These are phyloP conservation scores for Tipula lateralis DNA, from an alignment of 2,888 invertebrate genomes.

Conservation along the genomic window DNA sequence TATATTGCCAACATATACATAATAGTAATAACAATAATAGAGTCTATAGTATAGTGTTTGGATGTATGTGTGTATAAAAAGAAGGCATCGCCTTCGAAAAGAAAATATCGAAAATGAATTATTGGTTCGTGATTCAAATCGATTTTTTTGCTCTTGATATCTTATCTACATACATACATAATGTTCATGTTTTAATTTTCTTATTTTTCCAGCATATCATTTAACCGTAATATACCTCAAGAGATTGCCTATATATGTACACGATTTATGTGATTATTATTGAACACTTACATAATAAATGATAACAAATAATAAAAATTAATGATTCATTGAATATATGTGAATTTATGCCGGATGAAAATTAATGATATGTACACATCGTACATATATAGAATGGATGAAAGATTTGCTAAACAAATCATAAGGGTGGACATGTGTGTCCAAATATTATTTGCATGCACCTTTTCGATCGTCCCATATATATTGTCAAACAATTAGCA, in stretches of 20 bases:
- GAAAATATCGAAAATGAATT: not conserved
- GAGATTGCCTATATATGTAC: not conserved
- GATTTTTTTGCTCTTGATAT: not conserved
- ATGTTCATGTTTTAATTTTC: not conserved
- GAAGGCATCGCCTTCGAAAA: not conserved
- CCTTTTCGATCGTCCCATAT: not conserved
- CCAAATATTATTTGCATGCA: not conserved
- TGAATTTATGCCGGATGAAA: not conserved
- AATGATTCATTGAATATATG: not conserved
- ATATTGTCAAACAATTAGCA: not conserved
- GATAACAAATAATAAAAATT: not conserved
- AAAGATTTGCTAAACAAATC: not conserved
- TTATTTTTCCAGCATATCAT: not conserved
- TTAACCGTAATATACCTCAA: not conserved
- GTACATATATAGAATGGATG: not conserved
- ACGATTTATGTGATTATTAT: not conserved
- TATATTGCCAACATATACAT: not conserved
- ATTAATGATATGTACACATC: not conserved
- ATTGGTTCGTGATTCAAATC: not conserved
- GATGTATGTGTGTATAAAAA: not conserved
- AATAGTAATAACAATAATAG: not conserved
- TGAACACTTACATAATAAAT: not conserved
- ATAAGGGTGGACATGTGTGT: not conserved
- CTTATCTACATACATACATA: not conserved
- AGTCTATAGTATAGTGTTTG: no score